Conservation (phyloP, 2,797 vertebrate species). For the Denticeps clupeoides region DNA sequence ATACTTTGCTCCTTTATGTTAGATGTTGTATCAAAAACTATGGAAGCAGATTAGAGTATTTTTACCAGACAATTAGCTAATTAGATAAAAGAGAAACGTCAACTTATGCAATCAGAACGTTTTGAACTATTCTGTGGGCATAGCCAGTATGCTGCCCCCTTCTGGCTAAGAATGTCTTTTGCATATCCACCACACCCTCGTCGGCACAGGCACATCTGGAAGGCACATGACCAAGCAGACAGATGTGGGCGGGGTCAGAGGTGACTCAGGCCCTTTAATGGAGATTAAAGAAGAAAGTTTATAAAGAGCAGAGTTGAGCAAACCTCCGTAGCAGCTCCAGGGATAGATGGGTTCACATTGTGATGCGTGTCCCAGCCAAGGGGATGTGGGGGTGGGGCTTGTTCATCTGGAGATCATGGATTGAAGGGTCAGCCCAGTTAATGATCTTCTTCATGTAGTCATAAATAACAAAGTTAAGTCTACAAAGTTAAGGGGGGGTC, state of each 20-base stretch:
- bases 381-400: not conserved
- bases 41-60: too few species aligned
- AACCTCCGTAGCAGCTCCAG: constrained; percentile 41
- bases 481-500: too few species aligned
- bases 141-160: constrained; percentile 20
- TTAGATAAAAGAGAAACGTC: too few species aligned
- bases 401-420: too few species aligned
- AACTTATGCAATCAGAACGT: not conserved
- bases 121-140: not conserved
- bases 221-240: constrained; percentile 50
- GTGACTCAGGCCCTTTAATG: constrained; percentile 42
- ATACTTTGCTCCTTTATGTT: too few species aligned
- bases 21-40: too few species aligned
- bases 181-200: not conserved
- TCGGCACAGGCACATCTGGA: constrained; percentile 55
- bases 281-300: constrained; percentile 49
- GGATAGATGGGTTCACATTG: constrained; percentile 20
- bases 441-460: too few species aligned
- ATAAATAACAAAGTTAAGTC: too few species aligned
- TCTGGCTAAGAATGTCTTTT: constrained; percentile 4
- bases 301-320: constrained; percentile 45
- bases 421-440: too few species aligned
- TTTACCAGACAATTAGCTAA: too few species aligned
- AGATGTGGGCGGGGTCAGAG: constrained; percentile 44
- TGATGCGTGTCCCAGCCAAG: constrained; percentile 25